These are phyloP conservation scores for Chironex yamaguchii DNA, from an alignment of 30 jellyfish, hydroid and myxozoan genomes.

Conservation along the genomic window DNA sequence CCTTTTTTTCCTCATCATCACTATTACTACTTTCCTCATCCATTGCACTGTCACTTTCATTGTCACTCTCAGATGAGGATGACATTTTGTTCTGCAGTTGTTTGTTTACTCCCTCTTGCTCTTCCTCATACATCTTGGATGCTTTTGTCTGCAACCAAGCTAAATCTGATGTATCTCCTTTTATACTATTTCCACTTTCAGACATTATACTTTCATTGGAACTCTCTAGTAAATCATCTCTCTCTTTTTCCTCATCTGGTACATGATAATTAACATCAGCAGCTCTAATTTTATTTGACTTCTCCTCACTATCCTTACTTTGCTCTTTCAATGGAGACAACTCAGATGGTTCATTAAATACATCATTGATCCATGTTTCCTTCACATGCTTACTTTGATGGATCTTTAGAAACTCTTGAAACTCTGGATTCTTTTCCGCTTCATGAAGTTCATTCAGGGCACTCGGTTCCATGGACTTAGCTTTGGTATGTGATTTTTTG, in stretches of 20 bases:
- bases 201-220: constrained; percentile 18
- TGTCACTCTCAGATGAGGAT: background rate
- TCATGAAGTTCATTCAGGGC: constrained; percentile 4
- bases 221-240: background rate
- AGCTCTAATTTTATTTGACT: background rate
- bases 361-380: constrained; percentile 87
- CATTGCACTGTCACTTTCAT: background rate
- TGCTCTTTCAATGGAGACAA: background rate
- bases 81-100: background rate
- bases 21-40: constrained; percentile 19
- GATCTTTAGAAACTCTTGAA: constrained; percentile 77
- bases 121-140: background rate
- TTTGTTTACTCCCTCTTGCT: background rate
- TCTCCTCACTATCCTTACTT: background rate
- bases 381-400: constrained; percentile 73
- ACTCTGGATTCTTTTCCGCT: constrained; percentile 54
- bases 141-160: constrained; percentile 84
- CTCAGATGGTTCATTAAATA: background rate
- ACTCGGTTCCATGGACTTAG: background rate
- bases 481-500: constrained; percentile 1
- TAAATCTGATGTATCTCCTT: constrained; percentile 66
- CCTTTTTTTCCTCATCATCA: background rate
- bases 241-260: background rate
- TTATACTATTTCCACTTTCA: background rate
- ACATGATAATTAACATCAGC: background rate